These are phyloP conservation scores for Gonioctena quinquepunctata DNA, from an alignment of 1,140 invertebrate genomes.

Conservation along the genomic window DNA sequence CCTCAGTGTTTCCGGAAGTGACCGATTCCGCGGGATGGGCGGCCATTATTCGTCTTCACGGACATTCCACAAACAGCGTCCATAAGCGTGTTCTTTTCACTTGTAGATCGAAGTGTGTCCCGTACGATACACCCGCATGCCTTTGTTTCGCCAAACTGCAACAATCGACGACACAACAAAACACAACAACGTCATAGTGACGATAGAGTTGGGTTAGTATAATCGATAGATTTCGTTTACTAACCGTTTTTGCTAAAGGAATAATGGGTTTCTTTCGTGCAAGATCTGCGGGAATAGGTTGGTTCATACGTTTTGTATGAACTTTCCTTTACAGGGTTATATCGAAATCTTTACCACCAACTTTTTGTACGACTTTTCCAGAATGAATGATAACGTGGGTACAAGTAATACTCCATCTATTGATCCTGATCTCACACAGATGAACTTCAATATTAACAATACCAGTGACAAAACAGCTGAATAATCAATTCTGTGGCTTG, in stretches of 20 bases:
- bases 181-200: not conserved
- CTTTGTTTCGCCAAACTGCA: not conserved
- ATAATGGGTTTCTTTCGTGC: not conserved
- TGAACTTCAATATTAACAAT: too few relatives aligned
- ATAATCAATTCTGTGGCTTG: too few relatives aligned
- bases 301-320: too few relatives aligned
- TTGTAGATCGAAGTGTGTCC: not conserved
- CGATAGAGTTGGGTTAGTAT: not conserved
- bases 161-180: not conserved
- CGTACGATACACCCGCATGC: not conserved
- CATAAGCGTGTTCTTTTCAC: not conserved
- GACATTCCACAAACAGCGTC: not conserved
- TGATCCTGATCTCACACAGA: too few relatives aligned
- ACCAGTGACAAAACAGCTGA: too few relatives aligned
- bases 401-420: too few relatives aligned
- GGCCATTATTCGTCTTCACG: not conserved
- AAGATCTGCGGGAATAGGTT: too few relatives aligned
- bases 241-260: not conserved
- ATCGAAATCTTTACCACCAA: too few relatives aligned
- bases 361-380: too few relatives aligned
- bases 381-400: too few relatives aligned
- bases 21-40: slow-evolving; percentile 29
- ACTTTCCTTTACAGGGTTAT: too few relatives aligned
- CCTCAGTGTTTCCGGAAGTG: slow-evolving; percentile 58
- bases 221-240: not conserved